phyloP scores from a whole-genome alignment of 1,140 invertebrate genomes.

The Monomorium pharaonis region DNA sequence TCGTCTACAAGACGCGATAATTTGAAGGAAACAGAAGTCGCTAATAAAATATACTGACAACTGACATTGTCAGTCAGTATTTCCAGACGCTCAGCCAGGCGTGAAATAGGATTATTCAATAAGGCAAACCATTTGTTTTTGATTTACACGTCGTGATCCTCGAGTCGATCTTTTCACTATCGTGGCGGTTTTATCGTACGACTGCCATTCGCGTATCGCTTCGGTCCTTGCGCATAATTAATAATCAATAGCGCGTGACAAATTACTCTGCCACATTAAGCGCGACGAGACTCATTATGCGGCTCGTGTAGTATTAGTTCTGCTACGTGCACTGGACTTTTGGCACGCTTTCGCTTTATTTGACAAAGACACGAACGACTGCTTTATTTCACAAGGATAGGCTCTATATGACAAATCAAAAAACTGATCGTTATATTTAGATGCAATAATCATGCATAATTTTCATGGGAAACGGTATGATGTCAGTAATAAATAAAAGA shows the following conservation, averaged over 20 bases:
- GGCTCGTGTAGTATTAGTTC: constrained; percentile 57
- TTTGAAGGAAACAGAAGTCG: constrained; percentile 25
- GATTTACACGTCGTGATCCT: constrained; percentile 4
- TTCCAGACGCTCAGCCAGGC: neutral
- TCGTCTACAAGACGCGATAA: neutral
- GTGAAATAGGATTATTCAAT: constrained; percentile 43
- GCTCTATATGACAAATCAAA: constrained; percentile 22
- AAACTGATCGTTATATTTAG: neutral
- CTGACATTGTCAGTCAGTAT: neutral
- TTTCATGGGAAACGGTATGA: neutral
- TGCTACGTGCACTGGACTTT: neutral
- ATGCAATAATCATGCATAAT: neutral
- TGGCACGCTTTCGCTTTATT: constrained; percentile 56
- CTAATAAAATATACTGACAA: constrained; percentile 17
- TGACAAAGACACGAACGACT: neutral
- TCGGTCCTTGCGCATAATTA: constrained; percentile 22
- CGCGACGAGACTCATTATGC: constrained; percentile 44
- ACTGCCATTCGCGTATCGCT: neutral
- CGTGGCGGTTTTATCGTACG: neutral
- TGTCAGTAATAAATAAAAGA: no score
- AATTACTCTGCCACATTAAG: constrained; percentile 44
- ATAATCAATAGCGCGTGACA: constrained; percentile 44
- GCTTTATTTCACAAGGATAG: neutral
- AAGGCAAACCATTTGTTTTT: constrained; percentile 26
- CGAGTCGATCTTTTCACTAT: constrained; percentile 2